These are phyloP conservation scores for Eumerus sabulonum DNA, from an alignment of 2,888 invertebrate species.

Conservation along the genomic window DNA sequence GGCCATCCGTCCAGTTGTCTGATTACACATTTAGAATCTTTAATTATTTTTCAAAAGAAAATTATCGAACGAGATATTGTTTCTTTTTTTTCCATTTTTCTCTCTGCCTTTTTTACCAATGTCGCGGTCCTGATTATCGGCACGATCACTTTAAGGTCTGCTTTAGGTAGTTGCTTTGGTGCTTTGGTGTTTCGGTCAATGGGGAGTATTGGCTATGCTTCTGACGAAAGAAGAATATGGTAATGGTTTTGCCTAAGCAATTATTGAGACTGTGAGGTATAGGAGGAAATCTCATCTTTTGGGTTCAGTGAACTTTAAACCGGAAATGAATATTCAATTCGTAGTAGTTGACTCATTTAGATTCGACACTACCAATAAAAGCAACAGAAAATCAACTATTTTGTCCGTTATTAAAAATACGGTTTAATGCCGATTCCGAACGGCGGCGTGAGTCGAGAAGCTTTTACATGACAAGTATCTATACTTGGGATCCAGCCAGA, in stretches of 20 bases:
- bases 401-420: too few relatives aligned
- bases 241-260: conserved; percentile 14
- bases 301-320: conserved; percentile 14
- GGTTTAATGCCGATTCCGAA: too few relatives aligned
- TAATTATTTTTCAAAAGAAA: conserved; percentile 68
- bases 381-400: too few relatives aligned
- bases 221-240: conserved; percentile 56
- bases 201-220: conserved; percentile 25
- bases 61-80: conserved; percentile 68
- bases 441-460: too few relatives aligned
- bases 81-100: conserved; percentile 23
- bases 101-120: conserved; percentile 39
- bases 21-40: conserved; percentile 66
- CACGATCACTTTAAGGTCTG: conserved; percentile 67
- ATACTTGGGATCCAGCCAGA: too few relatives aligned
- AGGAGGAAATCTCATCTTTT: too few relatives aligned
- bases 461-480: too few relatives aligned
- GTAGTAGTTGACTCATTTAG: too few relatives aligned
- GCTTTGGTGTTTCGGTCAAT: conserved; percentile 1
- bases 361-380: too few relatives aligned
- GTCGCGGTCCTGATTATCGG: conserved; percentile 67
- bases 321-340: conserved; percentile 32
- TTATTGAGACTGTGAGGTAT: too few relatives aligned
- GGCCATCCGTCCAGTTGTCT: conserved; percentile 50
- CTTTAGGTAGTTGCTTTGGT: conserved; percentile 51